phyloP scores from a whole-genome alignment of 2,797 vertebrate species.

The Rhynchotus rufescens region DNA sequence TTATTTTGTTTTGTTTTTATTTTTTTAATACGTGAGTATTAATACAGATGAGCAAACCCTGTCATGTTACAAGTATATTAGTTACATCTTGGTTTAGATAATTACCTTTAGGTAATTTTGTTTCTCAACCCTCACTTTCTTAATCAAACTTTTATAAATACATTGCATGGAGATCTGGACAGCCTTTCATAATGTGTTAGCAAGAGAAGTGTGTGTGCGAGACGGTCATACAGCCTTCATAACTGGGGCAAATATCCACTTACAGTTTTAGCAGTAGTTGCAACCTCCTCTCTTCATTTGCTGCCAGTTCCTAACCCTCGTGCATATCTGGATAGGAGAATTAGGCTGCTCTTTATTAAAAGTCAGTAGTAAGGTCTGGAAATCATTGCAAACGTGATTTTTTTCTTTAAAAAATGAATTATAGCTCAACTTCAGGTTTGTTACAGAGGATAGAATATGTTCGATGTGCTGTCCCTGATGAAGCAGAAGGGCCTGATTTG shows the following conservation, averaged over 20 bases:
- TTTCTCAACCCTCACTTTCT: not conserved
- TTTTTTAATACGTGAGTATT: not conserved
- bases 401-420: not conserved
- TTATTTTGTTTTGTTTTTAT: too few species aligned
- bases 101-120: not conserved
- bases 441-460: not conserved
- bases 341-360: not conserved
- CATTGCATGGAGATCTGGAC: not conserved
- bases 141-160: not conserved
- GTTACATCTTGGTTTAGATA: not conserved
- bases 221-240: not conserved
- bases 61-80: not conserved
- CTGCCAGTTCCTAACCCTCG: not conserved
- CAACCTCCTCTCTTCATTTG: not conserved
- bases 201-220: not conserved
- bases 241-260: not conserved
- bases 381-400: not conserved
- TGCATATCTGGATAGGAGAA: not conserved
- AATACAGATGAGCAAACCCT: not conserved
- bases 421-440: not conserved
- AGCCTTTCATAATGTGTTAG: not conserved
- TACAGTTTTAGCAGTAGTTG: not conserved
- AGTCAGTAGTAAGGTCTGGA: not conserved
- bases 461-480: not conserved
- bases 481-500: not conserved